These are phyloP conservation scores for Nebria ingens DNA, from an alignment of 1,140 invertebrate species.

Conservation along the genomic window DNA sequence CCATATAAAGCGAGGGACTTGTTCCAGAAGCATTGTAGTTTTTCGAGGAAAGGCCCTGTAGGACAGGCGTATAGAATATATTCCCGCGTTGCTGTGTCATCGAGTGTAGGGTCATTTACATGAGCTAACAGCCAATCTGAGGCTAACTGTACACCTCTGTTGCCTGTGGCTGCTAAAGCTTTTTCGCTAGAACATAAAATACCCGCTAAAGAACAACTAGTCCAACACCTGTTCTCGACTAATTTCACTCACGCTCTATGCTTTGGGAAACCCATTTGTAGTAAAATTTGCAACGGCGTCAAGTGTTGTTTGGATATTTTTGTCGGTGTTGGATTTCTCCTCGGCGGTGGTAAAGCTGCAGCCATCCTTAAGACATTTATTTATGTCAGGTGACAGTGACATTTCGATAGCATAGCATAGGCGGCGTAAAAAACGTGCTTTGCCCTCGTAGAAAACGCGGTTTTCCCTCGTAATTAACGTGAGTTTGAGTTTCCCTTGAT, in stretches of 20 bases:
- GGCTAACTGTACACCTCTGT: slow-evolving; percentile 73
- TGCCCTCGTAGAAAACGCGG: too few relatives aligned
- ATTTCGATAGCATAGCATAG: too few relatives aligned
- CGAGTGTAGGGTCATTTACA: slow-evolving; percentile 69
- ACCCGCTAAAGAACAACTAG: slow-evolving; percentile 12
- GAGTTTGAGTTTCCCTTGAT: too few relatives aligned
- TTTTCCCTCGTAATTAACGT: too few relatives aligned
- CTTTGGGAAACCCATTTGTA: slow-evolving; percentile 80
- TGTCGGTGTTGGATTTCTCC: slow-evolving; percentile 54
- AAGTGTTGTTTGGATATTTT: slow-evolving; percentile 61
- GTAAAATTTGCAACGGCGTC: slow-evolving; percentile 64
- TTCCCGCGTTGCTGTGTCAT: slow-evolving; percentile 62
- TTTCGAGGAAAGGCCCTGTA: slow-evolving; percentile 56
- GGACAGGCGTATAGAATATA: slow-evolving; percentile 82
- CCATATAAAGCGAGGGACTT: slow-evolving; percentile 62
- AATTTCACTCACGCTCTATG: slow-evolving; percentile 63
- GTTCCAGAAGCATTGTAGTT: slow-evolving; percentile 67
- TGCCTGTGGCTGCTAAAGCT: slow-evolving; percentile 79
- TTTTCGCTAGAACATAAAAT: slow-evolving; percentile 56
- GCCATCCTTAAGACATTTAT: slow-evolving; percentile 52
- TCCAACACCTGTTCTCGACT: background rate
- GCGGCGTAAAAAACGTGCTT: too few relatives aligned
- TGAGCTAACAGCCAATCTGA: slow-evolving; percentile 84
- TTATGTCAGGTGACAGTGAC: too few relatives aligned
- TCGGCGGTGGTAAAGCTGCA: slow-evolving; percentile 49